A percentile compares a stretch with the other conserved stretches of the same genome.
phyloP scores from a whole-genome alignment of 2,888 invertebrate species.

The Nemoura dubitans region DNA sequence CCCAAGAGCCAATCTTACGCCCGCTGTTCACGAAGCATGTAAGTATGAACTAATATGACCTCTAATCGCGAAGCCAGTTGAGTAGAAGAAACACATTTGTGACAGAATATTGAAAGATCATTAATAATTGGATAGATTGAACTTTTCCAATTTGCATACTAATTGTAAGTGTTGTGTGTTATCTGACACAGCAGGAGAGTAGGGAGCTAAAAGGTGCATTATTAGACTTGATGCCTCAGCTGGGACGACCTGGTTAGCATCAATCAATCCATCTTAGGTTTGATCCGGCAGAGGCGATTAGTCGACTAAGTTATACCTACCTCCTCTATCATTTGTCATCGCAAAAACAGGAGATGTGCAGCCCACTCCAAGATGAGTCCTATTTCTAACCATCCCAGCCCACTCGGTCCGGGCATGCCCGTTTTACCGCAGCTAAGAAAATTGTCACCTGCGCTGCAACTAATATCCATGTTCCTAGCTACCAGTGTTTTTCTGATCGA shows the following conservation, averaged over 20 bases:
- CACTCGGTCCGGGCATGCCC: background rate
- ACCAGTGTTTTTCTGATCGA: background rate
- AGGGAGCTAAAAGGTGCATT: slow-evolving; percentile 12
- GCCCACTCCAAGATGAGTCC: background rate
- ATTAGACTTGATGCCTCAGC: background rate
- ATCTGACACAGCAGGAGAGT: background rate
- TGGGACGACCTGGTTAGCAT: slow-evolving; percentile 12
- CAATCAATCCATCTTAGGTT: background rate
- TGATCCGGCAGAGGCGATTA: background rate
- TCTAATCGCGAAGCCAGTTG: slow-evolving; percentile 41
- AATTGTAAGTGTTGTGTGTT: slow-evolving; percentile 43
- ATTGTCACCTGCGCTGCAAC: background rate
- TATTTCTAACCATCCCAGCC: background rate
- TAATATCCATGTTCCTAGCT: background rate
- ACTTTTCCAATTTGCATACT: slow-evolving; percentile 47
- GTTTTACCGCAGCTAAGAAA: background rate
- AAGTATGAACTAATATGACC: background rate
- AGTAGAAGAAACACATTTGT: slow-evolving; percentile 32
- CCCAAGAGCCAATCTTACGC: background rate
- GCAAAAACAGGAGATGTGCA: background rate
- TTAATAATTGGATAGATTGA: slow-evolving; percentile 44
- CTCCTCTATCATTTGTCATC: background rate
- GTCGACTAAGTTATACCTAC: background rate
- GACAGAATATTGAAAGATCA: slow-evolving; percentile 47
- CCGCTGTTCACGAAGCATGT: background rate